These are phyloP conservation scores for Sinhomidia bicolor DNA, from an alignment of 2,888 invertebrate species.

Conservation along the genomic window DNA sequence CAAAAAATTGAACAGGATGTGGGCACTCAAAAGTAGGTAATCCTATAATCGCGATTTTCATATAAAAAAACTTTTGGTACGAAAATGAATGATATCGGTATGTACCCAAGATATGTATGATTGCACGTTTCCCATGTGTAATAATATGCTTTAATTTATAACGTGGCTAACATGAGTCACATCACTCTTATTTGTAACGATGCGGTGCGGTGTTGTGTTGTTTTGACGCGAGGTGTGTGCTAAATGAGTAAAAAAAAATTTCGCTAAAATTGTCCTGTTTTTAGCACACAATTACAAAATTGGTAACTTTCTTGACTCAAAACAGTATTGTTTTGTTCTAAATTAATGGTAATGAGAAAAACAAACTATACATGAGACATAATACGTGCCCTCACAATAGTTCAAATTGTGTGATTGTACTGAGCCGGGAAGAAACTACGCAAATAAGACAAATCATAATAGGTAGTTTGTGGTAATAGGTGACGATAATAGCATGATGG, in stretches of 20 bases:
- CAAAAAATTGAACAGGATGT: neutral
- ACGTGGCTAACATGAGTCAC: neutral
- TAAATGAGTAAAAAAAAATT: neutral
- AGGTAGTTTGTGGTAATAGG: neutral
- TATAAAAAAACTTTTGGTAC: too few species aligned
- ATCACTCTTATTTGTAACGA: too few species aligned
- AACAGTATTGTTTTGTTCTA: neutral
- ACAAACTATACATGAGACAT: neutral
- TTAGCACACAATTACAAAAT: constrained; percentile 21
- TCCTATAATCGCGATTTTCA: neutral
- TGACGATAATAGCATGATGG: neutral
- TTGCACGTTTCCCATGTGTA: neutral
- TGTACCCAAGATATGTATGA: neutral
- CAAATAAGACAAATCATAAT: constrained; percentile 15
- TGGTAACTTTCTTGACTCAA: neutral
- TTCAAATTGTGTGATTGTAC: constrained; percentile 16
- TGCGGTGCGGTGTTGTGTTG: neutral
- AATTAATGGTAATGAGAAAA: neutral
- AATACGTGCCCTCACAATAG: constrained; percentile 30
- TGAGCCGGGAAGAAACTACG: constrained; percentile 48
- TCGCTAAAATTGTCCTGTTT: neutral
- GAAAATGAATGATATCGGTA: neutral
- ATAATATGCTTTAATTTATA: too few species aligned
- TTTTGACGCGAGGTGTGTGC: constrained; percentile 15
- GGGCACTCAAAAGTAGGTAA: neutral